These are phyloP conservation scores for Melanotaenia maccullochi DNA, from an alignment of 2,797 vertebrate species.

Conservation along the genomic window DNA sequence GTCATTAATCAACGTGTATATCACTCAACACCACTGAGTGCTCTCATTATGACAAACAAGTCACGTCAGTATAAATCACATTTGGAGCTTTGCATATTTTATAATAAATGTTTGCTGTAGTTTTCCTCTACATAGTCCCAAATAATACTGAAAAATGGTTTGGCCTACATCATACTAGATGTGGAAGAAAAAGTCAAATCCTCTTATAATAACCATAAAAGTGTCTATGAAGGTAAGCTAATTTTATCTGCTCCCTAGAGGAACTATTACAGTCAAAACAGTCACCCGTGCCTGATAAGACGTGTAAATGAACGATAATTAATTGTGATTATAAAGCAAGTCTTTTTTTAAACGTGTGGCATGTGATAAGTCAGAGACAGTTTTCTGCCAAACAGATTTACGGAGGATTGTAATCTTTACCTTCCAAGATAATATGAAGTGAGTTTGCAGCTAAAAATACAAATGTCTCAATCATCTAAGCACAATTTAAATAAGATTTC, in stretches of 20 bases:
- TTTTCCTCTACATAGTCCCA: constrained; percentile 21
- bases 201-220: constrained; percentile 20
- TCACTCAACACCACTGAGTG: constrained; percentile 41
- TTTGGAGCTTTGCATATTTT: constrained; percentile 41
- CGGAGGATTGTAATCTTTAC: constrained; percentile 16
- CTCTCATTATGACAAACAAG: constrained; percentile 39
- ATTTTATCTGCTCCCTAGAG: constrained; percentile 41
- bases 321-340: constrained; percentile 31
- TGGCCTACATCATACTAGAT: constrained; percentile 10
- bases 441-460: constrained; percentile 30
- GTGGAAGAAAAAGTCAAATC: constrained; percentile 10
- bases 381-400: constrained; percentile 4
- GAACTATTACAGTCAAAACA: constrained; percentile 26
- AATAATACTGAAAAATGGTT: constrained; percentile 1
- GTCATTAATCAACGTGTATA: constrained; percentile 52
- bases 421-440: constrained; percentile 18
- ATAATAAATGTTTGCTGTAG: constrained; percentile 30
- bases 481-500: constrained; percentile 7
- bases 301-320: constrained; percentile 45
- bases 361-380: constrained; percentile 23
- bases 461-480: constrained; percentile 22
- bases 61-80: constrained; percentile 44
- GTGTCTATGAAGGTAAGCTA: constrained; percentile 21
- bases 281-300: constrained; percentile 21
- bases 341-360: constrained; percentile 7